phyloP scores from a whole-genome alignment of 2,797 vertebrate genomes.

The Poeciliopsis paucimaculata region DNA sequence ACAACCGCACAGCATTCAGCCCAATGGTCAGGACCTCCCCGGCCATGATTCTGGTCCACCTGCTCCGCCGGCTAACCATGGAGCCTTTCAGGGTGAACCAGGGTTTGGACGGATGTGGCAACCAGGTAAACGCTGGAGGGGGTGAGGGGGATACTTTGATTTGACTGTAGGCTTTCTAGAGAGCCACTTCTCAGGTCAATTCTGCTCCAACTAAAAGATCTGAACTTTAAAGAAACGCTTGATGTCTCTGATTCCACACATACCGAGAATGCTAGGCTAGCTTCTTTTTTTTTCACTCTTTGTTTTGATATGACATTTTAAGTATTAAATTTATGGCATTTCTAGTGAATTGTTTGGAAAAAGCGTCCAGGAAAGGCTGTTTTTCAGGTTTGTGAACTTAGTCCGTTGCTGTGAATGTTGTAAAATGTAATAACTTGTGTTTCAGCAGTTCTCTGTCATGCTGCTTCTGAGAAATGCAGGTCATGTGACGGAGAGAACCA shows the following conservation, averaged over 20 bases:
- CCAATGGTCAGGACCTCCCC: constrained; percentile 92
- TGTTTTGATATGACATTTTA: neutral
- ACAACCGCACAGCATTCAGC: constrained; percentile 87
- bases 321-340: neutral
- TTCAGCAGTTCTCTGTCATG: neutral
- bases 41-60: constrained; percentile 84
- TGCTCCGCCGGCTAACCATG: constrained; percentile 89
- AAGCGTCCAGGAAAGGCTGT: neutral
- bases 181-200: neutral
- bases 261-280: neutral
- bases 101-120: constrained; percentile 97
- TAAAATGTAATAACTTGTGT: neutral
- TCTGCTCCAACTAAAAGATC: neutral
- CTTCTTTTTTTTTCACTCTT: neutral
- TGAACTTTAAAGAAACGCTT: neutral
- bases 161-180: neutral
- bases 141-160: neutral
- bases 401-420: neutral
- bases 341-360: neutral
- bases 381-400: neutral
- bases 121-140: constrained; percentile 83
- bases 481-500: neutral
- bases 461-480: neutral
- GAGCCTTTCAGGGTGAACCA: constrained; percentile 90
- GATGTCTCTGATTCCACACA: neutral